A percentile compares a stretch with the other conserved stretches of the same genome.
Conservation (phyloP, 1,140 invertebrate species). For the Leguminivora glycinivorella region DNA sequence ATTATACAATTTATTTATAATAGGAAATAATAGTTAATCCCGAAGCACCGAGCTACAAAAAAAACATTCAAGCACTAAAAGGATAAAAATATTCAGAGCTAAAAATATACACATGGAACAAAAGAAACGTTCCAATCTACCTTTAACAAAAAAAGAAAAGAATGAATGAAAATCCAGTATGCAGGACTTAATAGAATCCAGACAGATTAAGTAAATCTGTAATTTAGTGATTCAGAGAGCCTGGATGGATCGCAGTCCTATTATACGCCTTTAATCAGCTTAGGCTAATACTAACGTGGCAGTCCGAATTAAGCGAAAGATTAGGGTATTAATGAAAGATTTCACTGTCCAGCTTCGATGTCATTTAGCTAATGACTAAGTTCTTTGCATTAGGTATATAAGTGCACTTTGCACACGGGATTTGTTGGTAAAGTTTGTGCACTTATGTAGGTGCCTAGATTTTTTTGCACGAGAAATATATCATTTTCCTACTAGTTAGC, state of each 20-base stretch:
- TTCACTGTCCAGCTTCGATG: conserved; percentile 24
- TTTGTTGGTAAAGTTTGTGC: background rate
- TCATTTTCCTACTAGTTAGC: too few relatives aligned
- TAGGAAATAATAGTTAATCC: too few relatives aligned
- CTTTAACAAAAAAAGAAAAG: conserved; percentile 8
- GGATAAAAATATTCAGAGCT: background rate
- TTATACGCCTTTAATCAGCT: conserved; percentile 33
- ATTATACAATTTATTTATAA: too few relatives aligned
- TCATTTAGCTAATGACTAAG: background rate
- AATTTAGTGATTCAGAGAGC: conserved; percentile 32
- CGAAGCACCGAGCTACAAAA: too few relatives aligned
- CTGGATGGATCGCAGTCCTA: conserved; percentile 19
- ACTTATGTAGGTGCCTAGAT: too few relatives aligned
- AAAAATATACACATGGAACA: conserved; percentile 40
- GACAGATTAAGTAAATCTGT: conserved; percentile 34
- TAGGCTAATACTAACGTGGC: conserved; percentile 33
- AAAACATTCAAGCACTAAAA: too few relatives aligned
- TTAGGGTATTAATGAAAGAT: conserved; percentile 34
- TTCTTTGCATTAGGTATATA: background rate
- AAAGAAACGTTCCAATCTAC: background rate
- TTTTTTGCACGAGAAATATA: too few relatives aligned
- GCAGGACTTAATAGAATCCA: conserved; percentile 23
- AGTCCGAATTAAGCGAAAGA: conserved; percentile 17
- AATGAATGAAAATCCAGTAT: conserved; percentile 14
- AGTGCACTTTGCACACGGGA: too few relatives aligned